phyloP scores from a whole-genome alignment of 2,888 invertebrate genomes.

The Apotomis turbidana region DNA sequence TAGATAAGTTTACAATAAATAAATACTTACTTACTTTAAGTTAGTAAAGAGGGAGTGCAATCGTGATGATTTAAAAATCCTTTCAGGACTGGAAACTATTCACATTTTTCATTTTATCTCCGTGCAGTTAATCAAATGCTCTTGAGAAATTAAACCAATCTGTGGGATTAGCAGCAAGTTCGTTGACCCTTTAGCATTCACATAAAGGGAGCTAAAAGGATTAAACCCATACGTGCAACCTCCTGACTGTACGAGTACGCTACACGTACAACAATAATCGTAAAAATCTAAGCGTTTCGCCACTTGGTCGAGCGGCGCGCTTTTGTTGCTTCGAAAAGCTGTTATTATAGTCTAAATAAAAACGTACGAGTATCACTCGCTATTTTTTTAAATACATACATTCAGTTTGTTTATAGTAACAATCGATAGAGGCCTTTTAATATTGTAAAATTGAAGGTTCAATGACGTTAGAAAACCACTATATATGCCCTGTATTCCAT shows the following conservation, averaged over 20 bases:
- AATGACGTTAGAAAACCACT: no score
- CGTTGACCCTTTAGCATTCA: constrained; percentile 24
- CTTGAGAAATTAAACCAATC: constrained; percentile 33
- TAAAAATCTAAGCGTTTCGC: constrained; percentile 38
- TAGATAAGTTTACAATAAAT: no score
- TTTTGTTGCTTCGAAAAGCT: constrained; percentile 28
- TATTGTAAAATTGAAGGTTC: no score
- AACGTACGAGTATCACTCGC: not conserved
- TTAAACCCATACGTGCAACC: constrained; percentile 31
- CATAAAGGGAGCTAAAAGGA: constrained; percentile 36
- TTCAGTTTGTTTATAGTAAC: no score
- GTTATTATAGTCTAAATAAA: constrained; percentile 4
- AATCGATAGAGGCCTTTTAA: no score
- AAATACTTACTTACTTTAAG: no score
- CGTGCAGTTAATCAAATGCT: constrained; percentile 26
- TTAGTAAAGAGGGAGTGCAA: no score
- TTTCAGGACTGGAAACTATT: not conserved
- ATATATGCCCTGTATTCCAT: no score
- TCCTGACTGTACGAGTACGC: constrained; percentile 28
- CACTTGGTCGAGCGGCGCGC: constrained; percentile 30
- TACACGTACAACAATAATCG: constrained; percentile 39
- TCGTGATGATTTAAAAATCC: no score
- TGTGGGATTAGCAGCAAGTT: constrained; percentile 12
- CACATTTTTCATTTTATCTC: constrained; percentile 14
- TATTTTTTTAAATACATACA: no score